phyloP scores from a whole-genome alignment of 2,113 vertebrate genomes.

The Cryptotis parvus region DNA sequence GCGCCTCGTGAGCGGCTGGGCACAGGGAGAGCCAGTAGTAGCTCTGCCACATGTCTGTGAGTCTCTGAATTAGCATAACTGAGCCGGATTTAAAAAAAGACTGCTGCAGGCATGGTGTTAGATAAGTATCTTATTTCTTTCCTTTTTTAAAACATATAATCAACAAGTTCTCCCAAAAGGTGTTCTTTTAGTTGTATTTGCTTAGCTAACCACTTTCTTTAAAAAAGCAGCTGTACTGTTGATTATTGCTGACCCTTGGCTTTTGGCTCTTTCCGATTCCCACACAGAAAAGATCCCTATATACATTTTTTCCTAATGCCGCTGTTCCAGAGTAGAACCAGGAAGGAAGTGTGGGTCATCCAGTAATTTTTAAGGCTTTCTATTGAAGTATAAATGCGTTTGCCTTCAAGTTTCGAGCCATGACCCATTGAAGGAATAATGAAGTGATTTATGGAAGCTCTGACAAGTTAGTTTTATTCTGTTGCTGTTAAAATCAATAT shows the following conservation, averaged over 20 bases:
- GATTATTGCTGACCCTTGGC: background rate
- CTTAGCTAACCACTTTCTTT: background rate
- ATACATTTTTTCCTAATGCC: background rate
- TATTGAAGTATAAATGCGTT: slow-evolving; percentile 57
- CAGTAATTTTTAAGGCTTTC: slow-evolving; percentile 17
- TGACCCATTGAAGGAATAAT: background rate
- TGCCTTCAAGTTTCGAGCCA: background rate
- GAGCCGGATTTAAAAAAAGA: too few species aligned
- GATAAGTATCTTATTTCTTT: too few species aligned
- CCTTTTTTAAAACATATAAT: too few species aligned
- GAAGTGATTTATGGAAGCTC: slow-evolving; percentile 12
- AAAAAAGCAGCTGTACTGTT: background rate
- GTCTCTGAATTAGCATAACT: too few species aligned
- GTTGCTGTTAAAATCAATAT: background rate
- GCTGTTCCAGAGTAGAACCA: background rate
- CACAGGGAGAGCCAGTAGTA: too few species aligned
- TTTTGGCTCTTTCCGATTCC: slow-evolving; percentile 4
- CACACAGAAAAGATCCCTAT: background rate
- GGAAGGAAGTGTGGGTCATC: background rate
- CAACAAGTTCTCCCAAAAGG: too few species aligned
- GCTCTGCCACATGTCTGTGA: too few species aligned
- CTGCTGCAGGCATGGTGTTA: too few species aligned
- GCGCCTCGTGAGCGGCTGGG: too few species aligned
- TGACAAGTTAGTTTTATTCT: background rate
- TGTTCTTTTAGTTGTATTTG: too few species aligned